Conservation (phyloP, 2,888 invertebrate species). For the Torymus texanus region DNA sequence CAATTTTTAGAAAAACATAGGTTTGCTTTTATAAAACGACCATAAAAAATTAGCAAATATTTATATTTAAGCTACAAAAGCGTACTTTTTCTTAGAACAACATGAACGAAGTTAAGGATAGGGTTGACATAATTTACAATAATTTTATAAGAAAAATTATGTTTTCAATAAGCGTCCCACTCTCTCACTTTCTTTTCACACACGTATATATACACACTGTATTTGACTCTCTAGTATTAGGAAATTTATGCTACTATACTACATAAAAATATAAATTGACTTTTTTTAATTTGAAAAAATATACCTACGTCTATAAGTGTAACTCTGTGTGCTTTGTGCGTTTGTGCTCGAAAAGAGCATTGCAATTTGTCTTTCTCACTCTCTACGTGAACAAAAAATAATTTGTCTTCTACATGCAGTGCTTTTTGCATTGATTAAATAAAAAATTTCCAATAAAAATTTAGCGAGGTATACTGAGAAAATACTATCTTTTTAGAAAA, state of each 20-base stretch:
- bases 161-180: conserved; percentile 23
- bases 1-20: too few species aligned
- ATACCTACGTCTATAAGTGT: conserved; percentile 30
- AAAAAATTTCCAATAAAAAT: conserved; percentile 32
- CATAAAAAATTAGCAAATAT: neutral
- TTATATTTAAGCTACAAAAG: neutral
- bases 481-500: neutral
- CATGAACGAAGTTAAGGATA: conserved; percentile 24
- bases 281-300: conserved; percentile 5
- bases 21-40: too few species aligned
- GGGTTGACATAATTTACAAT: neutral
- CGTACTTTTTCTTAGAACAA: neutral
- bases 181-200: conserved; percentile 20
- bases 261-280: conserved; percentile 12
- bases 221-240: neutral
- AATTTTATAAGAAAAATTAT: conserved; percentile 9
- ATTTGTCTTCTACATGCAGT: conserved; percentile 46
- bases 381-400: conserved; percentile 35
- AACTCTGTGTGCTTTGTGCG: conserved; percentile 26
- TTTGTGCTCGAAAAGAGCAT: conserved; percentile 15
- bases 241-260: neutral
- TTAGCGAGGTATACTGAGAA: conserved; percentile 25
- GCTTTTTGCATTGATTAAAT: conserved; percentile 21
- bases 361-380: conserved; percentile 30
- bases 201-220: conserved; percentile 23